A percentile compares a stretch with the other conserved stretches of the same genome.
Conservation (phyloP, 2,113 vertebrate species). For the Thermophis baileyi region DNA sequence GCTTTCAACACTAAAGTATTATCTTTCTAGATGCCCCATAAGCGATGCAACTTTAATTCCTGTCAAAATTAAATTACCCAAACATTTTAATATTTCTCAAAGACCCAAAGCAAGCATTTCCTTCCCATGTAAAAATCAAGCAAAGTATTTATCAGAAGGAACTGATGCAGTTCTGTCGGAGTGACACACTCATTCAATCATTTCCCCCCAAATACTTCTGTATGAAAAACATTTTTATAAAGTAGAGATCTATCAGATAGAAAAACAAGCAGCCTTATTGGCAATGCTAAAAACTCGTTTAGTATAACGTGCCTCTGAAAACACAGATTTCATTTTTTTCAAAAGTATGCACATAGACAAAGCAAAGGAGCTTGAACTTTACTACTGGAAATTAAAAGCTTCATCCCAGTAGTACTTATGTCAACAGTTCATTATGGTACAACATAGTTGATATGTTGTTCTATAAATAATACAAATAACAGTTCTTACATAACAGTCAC, state of each 20-base stretch:
- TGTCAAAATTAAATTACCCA: background rate
- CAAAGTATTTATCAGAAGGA: background rate
- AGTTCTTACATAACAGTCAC: background rate
- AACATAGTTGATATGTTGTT: background rate
- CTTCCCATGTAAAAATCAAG: background rate
- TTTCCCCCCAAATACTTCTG: background rate
- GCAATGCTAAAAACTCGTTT: slow-evolving; percentile 33
- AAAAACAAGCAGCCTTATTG: background rate
- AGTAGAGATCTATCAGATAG: background rate
- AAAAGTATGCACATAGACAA: background rate
- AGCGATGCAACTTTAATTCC: background rate
- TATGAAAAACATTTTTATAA: background rate
- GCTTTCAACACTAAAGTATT: too few relatives aligned
- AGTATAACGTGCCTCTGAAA: background rate
- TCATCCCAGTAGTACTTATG: background rate
- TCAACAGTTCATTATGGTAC: background rate
- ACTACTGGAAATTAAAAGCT: background rate
- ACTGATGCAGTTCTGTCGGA: background rate
- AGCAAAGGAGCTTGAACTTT: background rate
- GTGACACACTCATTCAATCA: background rate
- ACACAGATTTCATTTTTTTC: background rate
- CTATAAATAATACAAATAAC: slow-evolving; percentile 4
- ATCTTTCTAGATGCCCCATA: background rate
- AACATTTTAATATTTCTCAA: background rate
- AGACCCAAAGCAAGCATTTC: background rate